Conservation (phyloP, 1,140 invertebrate species). For the Sminthurides bifidus region DNA sequence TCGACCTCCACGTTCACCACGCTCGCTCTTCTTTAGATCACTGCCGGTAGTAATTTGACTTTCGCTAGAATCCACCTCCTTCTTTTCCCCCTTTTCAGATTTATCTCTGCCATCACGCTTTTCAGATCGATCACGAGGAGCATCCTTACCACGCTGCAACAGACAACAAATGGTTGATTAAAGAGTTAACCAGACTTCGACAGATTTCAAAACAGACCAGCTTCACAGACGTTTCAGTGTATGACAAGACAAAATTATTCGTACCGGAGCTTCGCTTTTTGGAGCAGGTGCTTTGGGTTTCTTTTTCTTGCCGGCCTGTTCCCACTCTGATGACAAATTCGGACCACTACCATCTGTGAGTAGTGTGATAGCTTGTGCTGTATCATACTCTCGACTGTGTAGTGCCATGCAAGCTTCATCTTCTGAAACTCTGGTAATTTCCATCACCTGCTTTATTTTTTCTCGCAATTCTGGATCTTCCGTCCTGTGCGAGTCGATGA, state of each 20-base stretch:
- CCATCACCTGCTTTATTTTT: constrained; percentile 64
- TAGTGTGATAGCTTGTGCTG: constrained; percentile 40
- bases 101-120: constrained; percentile 14
- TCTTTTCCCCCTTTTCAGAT: constrained; percentile 13
- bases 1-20: constrained; percentile 36
- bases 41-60: constrained; percentile 20
- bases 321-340: constrained; percentile 29
- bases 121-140: constrained; percentile 12
- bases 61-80: constrained; percentile 33
- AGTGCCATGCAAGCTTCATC: constrained; percentile 70
- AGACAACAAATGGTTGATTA: neutral
- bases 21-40: constrained; percentile 9
- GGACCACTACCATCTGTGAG: constrained; percentile 26
- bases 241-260: constrained; percentile 20
- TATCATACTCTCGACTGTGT: constrained; percentile 66
- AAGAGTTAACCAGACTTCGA: neutral
- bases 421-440: constrained; percentile 63
- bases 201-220: neutral
- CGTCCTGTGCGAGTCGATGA: constrained; percentile 48
- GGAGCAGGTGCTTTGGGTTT: constrained; percentile 22
- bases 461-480: constrained; percentile 54
- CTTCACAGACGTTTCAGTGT: neutral
- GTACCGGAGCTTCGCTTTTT: constrained; percentile 17
- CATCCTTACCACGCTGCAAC: constrained; percentile 8
- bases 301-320: constrained; percentile 25